Evolutionary conservation across 2,113 vertebrate genomes (phyloP), one percentile per base, ranked within the genome.

Genomic region (Zosterops japonicus): DNA sequence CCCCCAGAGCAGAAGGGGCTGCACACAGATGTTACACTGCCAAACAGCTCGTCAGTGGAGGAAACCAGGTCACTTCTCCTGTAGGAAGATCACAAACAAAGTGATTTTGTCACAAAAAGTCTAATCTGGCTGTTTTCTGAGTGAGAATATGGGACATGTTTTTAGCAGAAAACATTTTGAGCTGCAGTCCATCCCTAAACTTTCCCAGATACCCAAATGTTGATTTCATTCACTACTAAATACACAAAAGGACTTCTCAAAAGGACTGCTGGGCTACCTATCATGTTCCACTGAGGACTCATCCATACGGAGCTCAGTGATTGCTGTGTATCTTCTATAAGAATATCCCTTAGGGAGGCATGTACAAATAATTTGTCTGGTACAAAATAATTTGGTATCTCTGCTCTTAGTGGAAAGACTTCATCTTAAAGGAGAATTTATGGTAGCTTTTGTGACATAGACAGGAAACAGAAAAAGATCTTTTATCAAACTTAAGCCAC

Each of bases 71-170:
- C 47, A 46, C 33, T 83, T 71, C 12, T 74, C 36, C 28, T 76
- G n/a, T 31, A 83, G 55, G 41, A 90, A 69, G 39, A 60, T 25
- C 59, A 71, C n/a, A 3, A 5, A 63, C 59, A 24, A 71, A 88
- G 53, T 33, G 53, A 39, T 92, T 87, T 86, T 80, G 28, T 76
- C 81, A 76, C 53, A 61, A 49, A 49, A 60, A 35, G 20, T 72
- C 36, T 83, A 31, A 23, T 14, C 11, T 57, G 35, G 4, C 33
- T 81, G 20, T 53, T 79, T 41, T 61, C 49, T 22, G 4, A 65
- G n/a, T 41, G 22, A 36, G 36, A 70, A 36, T 1, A 14, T 4
- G 5, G 25, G 39, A 28, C 11, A 20, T 0, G 0, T 22, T 72
- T 68, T 29, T 46, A 63, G 46, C 25, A 64, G 42, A 72, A 53